Evolutionary conservation across 2,888 invertebrate species (phyloP), one percentile per base, ranked within the genome.

Genomic region (Anoncus sp.): DNA sequence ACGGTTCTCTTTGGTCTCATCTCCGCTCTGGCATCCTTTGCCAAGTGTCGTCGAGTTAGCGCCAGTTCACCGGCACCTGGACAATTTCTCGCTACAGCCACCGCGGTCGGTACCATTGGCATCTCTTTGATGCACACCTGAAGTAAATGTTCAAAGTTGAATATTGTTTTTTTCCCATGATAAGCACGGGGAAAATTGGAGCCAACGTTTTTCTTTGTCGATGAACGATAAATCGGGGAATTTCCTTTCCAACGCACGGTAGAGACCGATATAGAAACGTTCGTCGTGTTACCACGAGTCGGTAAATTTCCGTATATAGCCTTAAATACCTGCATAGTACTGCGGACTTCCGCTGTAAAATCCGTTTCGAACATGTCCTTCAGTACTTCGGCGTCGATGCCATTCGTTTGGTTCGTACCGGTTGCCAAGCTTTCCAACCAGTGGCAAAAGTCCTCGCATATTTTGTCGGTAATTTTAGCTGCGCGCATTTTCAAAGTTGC

Each of bases 341-440:
- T 86, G 74, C 88, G 87, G 45, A 86, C 88, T 18, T 90, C 90
- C 12, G 87, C 85, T 24, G 84, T 85, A 66, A 91, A 89, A 73
- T 90, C 88, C 51, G 93, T 93, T 88, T 93, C 92, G 84, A 94
- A 94, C 84, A 94, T 91, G 66, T 92, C 92, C 87, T 93, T 92
- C 31, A 94, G 92, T 75, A 93, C 92, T 86, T 93, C 92, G 12
- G 93, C 92, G 75, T 84, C 92, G 84, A 89, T 92, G 88, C 72
- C 92, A 92, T 89, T 93, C 91, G 83, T 91, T 91, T 87, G 92
- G 75, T 93, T 92, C 0, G 91, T 88, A 59, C 91, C 93, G 3
- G 93, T 93, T 3, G 93, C 93, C 40, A 94, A 87, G 31, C 87
- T 88, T 16, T 91, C 89, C 90, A 93, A 91, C 94, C 94, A 94